Conservation (phyloP, 2,888 invertebrate species). For the Odontomyia ornata region DNA sequence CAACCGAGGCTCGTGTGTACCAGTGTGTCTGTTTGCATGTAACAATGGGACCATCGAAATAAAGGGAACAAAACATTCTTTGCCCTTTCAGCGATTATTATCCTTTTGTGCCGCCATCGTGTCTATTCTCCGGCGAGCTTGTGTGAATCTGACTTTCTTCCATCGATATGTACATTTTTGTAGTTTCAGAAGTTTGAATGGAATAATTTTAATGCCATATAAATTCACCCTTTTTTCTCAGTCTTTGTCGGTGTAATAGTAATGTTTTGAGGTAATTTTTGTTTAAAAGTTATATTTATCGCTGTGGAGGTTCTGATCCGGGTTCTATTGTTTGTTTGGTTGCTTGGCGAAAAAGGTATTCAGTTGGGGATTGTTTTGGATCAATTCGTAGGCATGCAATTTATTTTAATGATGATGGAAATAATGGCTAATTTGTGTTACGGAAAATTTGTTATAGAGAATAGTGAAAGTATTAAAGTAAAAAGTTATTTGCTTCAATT, state of each 20-base stretch:
- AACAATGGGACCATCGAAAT: not conserved
- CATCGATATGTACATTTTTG: not conserved
- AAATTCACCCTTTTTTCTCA: slow-evolving; percentile 1
- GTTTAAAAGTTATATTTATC: not conserved
- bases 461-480: no score
- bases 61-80: not conserved
- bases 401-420: not conserved
- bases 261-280: slow-evolving; percentile 6
- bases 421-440: not conserved
- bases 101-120: not conserved
- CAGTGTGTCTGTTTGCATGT: not conserved
- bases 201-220: not conserved
- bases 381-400: not conserved
- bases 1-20: not conserved
- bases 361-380: not conserved
- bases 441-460: not conserved
- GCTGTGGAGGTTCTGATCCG: not conserved
- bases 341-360: not conserved
- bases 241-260: not conserved
- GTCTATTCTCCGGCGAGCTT: not conserved
- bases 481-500: not conserved
- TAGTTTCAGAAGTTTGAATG: not conserved
- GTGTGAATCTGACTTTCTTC: not conserved
- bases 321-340: not conserved
- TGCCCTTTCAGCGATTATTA: not conserved